Evolutionary conservation across 2,888 invertebrate genomes (phyloP), one percentile per base, ranked within the genome.

Genomic region (Leptopilina drosophilae): DNA sequence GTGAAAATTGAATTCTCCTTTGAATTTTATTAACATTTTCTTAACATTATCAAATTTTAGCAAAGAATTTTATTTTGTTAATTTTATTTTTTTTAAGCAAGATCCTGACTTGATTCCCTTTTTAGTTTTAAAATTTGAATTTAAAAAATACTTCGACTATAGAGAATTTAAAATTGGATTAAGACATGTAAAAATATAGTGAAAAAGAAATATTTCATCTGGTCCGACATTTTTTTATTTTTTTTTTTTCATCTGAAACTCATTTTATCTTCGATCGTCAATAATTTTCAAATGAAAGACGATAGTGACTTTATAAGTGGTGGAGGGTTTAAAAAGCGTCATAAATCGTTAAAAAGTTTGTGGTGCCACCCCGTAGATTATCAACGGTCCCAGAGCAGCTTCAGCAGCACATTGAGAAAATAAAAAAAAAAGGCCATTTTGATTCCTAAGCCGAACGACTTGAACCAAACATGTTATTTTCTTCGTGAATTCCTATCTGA

Each of bases 381-480:
- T 73, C 73, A 73, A 15, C 73, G 73, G 73, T 56, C 73, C 73
- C 73, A 56, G 76, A 46, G 64, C 33, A 46, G 46, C 46, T 9
- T 7, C 46, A 46, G 77, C 77, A 59, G 64, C 49, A 62, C 14
- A 49, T 20, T 33, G 53, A 53, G 49, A 53, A 80, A 77, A 69
- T 59, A 11, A 9, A 49, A 79, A 80, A 80, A 77, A 82, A 76
- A 82, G 81, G 77, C 77, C 79, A 64, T 80, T 81, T 78, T 62
- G 81, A 83, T 82, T 83, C 73, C 79, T 80, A 77, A 80, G 80
- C 76, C 78, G 73, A 77, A 1, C 78, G 76, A 15, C 66, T 53
- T n/a, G 80, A 81, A 77, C 85, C 85, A 87, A 89, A 88, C 89
- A 87, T 88, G 87, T 89, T 90, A 87, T 89, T 89, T 89, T 88